phyloP scores from a whole-genome alignment of 2,797 vertebrate genomes.

The Loriculus beryllinus region DNA sequence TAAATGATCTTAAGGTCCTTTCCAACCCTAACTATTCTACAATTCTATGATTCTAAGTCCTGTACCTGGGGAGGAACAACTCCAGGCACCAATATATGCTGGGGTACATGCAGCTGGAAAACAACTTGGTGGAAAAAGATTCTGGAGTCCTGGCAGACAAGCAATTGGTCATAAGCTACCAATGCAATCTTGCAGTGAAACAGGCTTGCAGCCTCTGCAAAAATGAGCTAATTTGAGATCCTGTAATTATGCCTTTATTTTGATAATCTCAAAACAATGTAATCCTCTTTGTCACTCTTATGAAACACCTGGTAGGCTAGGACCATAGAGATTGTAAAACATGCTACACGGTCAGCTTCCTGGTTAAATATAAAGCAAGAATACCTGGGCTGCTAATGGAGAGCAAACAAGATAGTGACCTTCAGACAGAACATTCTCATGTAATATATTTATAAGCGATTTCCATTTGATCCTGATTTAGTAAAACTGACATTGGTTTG shows the following conservation, averaged over 20 bases:
- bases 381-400: background rate
- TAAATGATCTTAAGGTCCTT: background rate
- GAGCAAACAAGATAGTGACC: background rate
- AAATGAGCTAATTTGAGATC: conserved; percentile 11
- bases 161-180: background rate
- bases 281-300: background rate
- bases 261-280: conserved; percentile 16
- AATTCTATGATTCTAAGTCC: background rate
- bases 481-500: background rate
- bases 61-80: background rate
- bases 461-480: background rate
- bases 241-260: conserved; percentile 8
- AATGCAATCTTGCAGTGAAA: background rate
- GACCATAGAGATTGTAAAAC: background rate
- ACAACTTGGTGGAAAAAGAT: background rate
- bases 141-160: background rate
- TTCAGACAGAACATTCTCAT: background rate
- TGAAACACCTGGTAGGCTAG: background rate
- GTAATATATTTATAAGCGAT: background rate
- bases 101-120: background rate
- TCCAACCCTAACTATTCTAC: background rate
- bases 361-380: background rate
- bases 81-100: background rate
- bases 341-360: background rate
- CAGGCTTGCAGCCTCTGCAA: background rate